Evolutionary conservation across 2,888 invertebrate genomes (phyloP).

Genomic region (Homarus gammarus): DNA sequence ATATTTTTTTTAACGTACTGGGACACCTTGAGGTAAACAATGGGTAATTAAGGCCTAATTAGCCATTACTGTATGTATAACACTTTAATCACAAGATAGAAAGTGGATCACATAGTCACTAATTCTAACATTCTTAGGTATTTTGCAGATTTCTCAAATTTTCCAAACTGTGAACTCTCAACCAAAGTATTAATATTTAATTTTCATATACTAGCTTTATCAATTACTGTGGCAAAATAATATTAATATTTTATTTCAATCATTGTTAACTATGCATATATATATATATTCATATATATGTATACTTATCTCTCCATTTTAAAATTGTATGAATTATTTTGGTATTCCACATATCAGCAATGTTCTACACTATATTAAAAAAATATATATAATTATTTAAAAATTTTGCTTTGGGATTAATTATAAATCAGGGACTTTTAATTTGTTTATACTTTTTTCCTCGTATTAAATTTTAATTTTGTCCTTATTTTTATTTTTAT

Average conservation of each 20-base stretch:
- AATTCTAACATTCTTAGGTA: slow-evolving; percentile 40
- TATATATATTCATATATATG: background rate
- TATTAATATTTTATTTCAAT: slow-evolving; percentile 34
- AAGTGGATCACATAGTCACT: slow-evolving; percentile 71
- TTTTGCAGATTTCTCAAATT: slow-evolving; percentile 59
- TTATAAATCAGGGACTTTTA: slow-evolving; percentile 41
- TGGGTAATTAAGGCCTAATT: slow-evolving; percentile 64
- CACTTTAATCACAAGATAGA: slow-evolving; percentile 64
- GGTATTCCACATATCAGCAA: slow-evolving; percentile 54
- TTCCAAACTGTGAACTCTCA: slow-evolving; percentile 65
- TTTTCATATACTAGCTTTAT: slow-evolving; percentile 62
- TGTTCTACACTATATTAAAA: background rate
- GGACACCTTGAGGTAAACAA: slow-evolving; percentile 73
- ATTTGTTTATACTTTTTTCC: too few relatives aligned
- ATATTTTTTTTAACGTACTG: slow-evolving; percentile 71
- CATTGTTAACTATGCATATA: slow-evolving; percentile 13
- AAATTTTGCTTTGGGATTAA: slow-evolving; percentile 40
- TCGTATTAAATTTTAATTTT: too few relatives aligned
- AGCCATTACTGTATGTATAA: slow-evolving; percentile 70
- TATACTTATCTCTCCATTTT: background rate
- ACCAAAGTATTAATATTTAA: slow-evolving; percentile 71
- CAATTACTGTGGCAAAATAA: slow-evolving; percentile 39
- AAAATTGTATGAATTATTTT: slow-evolving; percentile 34
- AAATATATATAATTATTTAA: slow-evolving; percentile 7
- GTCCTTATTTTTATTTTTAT: too few relatives aligned